Evolutionary conservation across 2,113 vertebrate genomes (phyloP).

Genomic region (Clarias batrachus): DNA sequence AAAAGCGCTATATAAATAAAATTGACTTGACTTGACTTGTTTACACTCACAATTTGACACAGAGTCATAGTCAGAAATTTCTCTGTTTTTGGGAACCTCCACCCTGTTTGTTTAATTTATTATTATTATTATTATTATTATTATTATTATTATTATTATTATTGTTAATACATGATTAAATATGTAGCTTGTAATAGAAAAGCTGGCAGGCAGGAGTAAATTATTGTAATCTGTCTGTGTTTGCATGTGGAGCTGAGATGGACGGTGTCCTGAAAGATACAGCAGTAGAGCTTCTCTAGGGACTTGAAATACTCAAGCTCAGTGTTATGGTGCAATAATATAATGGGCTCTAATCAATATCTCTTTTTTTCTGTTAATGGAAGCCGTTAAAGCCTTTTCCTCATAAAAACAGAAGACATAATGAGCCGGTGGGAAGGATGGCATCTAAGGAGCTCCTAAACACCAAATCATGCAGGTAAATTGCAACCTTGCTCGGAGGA

Average conservation of each 20-base stretch:
- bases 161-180: neutral
- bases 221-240: slow-evolving; percentile 42
- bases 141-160: too few relatives aligned
- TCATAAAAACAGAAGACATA: neutral
- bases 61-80: too few relatives aligned
- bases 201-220: slow-evolving; percentile 29
- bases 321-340: neutral
- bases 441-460: neutral
- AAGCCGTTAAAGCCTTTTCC: slow-evolving; percentile 1
- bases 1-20: too few relatives aligned
- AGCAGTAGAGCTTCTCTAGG: neutral
- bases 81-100: neutral
- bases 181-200: slow-evolving; percentile 36
- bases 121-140: too few relatives aligned
- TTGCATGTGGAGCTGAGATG: slow-evolving; percentile 8
- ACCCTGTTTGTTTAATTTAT: neutral
- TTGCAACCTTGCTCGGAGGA: neutral
- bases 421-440: slow-evolving; percentile 3
- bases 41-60: neutral
- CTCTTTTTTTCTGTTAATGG: slow-evolving; percentile 26
- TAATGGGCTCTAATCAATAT: slow-evolving; percentile 41
- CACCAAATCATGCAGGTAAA: slow-evolving; percentile 11
- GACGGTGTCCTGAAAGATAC: too few relatives aligned
- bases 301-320: neutral
- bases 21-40: too few relatives aligned